Evolutionary conservation across 2,113 vertebrate species (phyloP).

Genomic region (Eolophus roseicapilla): DNA sequence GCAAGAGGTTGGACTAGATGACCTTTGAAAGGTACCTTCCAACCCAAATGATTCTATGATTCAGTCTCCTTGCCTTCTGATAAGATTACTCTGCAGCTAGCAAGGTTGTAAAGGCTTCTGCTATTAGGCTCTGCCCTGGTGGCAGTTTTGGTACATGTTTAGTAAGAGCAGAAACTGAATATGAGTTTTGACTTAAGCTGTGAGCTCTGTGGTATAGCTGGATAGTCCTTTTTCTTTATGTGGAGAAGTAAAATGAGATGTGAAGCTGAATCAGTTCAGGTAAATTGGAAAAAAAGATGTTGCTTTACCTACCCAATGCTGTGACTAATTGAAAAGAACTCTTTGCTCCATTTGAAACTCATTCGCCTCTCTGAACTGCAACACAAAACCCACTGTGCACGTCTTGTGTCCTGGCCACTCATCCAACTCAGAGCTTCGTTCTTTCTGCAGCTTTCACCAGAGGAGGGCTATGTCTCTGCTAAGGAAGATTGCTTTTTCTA

Average conservation of each 20-base stretch:
- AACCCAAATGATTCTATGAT: not conserved
- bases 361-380: not conserved
- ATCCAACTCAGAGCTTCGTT: conserved; percentile 71
- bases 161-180: not conserved
- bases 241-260: not conserved
- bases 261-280: not conserved
- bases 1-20: not conserved
- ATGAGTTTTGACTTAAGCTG: not conserved
- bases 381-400: not conserved
- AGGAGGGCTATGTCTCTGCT: conserved; percentile 87
- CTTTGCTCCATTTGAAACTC: not conserved
- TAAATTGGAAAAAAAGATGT: not conserved
- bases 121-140: not conserved
- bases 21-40: not conserved
- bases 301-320: not conserved
- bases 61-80: not conserved
- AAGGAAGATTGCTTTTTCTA: conserved; percentile 86
- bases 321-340: not conserved
- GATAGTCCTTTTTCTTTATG: not conserved
- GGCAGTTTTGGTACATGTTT: not conserved
- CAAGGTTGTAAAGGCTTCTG: not conserved
- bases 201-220: not conserved
- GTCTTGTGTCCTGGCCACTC: not conserved
- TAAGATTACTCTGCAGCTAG: not conserved
- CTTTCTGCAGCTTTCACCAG: conserved; percentile 87